Percentiles rank a stretch among this genome's conserved stretches.
phyloP scores from a whole-genome alignment of 2,888 invertebrate genomes.

The Cerastoderma edule region DNA sequence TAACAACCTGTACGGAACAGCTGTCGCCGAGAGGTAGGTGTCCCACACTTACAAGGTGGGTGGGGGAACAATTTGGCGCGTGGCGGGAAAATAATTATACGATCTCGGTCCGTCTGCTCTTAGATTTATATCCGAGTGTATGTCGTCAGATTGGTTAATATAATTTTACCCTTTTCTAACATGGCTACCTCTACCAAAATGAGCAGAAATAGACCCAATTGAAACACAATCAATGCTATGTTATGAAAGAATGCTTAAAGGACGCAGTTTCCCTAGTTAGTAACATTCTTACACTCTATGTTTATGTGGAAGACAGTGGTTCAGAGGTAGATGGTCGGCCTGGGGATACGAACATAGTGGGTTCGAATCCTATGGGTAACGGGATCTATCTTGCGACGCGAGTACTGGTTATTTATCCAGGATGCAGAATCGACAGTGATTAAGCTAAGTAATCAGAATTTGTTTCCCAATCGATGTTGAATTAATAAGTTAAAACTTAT shows the following conservation, averaged over 20 bases:
- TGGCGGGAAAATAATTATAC: conserved; percentile 16
- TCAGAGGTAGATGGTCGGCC: not conserved
- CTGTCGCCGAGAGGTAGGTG: conserved; percentile 11
- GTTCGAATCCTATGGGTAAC: no score
- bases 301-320: not conserved
- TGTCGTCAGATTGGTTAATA: conserved; percentile 6
- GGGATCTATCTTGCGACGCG: no score
- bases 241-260: not conserved
- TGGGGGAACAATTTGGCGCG: not conserved
- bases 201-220: no score
- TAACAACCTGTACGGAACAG: not conserved
- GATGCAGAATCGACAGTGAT: no score
- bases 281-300: not conserved
- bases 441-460: no score
- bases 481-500: no score
- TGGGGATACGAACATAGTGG: no score
- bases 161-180: no score
- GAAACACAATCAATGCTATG: conserved; percentile 4
- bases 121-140: not conserved
- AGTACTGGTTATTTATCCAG: no score
- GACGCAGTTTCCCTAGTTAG: not conserved
- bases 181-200: no score
- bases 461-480: no score
- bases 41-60: conserved; percentile 14
- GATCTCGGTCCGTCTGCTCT: not conserved